Base-by-base conservation (phyloP, 2,888 invertebrate species). In the Aleiodes testaceus region DNA sequence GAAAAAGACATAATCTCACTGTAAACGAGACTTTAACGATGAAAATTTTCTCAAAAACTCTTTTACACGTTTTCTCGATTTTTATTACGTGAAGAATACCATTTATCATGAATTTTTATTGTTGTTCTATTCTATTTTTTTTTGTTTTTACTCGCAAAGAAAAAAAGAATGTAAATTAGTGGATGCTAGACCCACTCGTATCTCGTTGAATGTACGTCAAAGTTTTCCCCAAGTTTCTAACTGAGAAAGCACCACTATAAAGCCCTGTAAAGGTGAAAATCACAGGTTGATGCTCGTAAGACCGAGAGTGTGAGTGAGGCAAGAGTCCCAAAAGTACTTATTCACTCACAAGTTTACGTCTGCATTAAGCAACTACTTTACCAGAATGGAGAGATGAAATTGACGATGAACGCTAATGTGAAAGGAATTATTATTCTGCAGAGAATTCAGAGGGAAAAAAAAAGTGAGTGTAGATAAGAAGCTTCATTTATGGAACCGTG, bases 191-290 rank as follows among this genome's bases (percentile, higher is more conserved):
- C 14, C 14, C n/a, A 36, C 55, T 55, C 55, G 30, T 7, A 55
- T 11, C 55, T 55, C 30, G 55, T 55, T 55, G 36, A 30, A 14
- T n/a, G 14, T 3, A 11, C 14, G 42, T 4, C 36, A 4, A 16
- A 59, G 59, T 59, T 59, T 59, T 36, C 59, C 11, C 26, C 42
- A 42, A 59, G 59, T 59, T 59, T 59, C 18, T 2, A 59, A 59
- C 36, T 18, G 7, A 59, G 59, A 42, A 36, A 59, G 59, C 59
- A 36, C 9, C 20, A 9, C 59, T 59, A 59, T 36, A 30, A n/a
- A n/a, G 30, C 42, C 2, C 9, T 7, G 36, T 59, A 59, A 42
- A 59, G 36, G 36, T 59, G 5, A 42, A 36, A 59, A 59, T 59
- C 36, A 59, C 36, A 36, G 36, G 36, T 59, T 59, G 42, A 59